Percentiles rank a stretch among this genome's conserved stretches.
Conservation (phyloP, 2,113 vertebrate species). For the Silurus asotus region DNA sequence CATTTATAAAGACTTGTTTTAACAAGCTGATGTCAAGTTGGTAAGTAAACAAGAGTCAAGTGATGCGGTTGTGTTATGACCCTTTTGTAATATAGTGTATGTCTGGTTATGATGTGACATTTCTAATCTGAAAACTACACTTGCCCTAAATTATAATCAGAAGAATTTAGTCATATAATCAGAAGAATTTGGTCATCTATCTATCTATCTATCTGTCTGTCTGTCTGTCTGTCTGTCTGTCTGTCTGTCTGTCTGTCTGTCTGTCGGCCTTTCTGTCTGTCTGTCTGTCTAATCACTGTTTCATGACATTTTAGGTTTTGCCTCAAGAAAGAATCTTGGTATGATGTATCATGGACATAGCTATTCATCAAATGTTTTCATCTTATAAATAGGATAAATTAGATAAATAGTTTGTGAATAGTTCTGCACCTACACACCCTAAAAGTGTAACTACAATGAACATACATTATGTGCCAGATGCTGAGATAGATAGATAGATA, state of each 20-base stretch:
- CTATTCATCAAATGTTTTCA: too few relatives aligned
- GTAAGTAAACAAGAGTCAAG: not conserved
- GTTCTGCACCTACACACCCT: too few relatives aligned
- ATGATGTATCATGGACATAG: not conserved
- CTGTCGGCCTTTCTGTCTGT: not conserved
- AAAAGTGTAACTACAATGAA: too few relatives aligned
- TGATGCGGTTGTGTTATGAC: not conserved
- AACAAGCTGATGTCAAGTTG: not conserved
- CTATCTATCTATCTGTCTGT: too few relatives aligned
- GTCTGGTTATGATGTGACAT: not conserved
- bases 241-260: too few relatives aligned
- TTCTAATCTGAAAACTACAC: not conserved
- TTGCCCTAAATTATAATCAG: not conserved
- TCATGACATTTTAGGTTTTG: not conserved
- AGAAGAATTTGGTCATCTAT: not conserved
- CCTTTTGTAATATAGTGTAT: not conserved
- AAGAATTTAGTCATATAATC: not conserved
- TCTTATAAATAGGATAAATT: too few relatives aligned
- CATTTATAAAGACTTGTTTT: not conserved
- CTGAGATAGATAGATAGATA: too few relatives aligned
- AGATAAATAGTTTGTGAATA: too few relatives aligned
- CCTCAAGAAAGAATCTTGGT: not conserved
- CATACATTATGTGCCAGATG: too few relatives aligned
- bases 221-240: too few relatives aligned
- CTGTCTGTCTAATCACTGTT: not conserved